Base-by-base conservation (phyloP, 2,797 vertebrate species). In the Helostoma temminkii region DNA sequence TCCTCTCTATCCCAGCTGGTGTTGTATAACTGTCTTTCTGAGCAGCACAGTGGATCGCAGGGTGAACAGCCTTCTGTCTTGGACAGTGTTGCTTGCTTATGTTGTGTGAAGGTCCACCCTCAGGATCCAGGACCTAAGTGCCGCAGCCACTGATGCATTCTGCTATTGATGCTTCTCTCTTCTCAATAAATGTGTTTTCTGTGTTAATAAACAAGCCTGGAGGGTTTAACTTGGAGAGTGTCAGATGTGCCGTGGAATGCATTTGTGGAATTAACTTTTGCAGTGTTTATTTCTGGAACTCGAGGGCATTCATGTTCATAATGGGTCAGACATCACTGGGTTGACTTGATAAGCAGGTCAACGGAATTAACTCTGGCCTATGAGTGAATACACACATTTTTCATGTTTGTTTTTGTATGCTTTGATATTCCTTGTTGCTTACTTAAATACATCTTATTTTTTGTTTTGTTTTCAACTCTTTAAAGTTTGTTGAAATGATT, bases 121-220 rank as follows among this genome's bases (percentile, higher is more conserved):
- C 85, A 86, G 88, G 88, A 84, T 84, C 66, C 60, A 70, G 83
- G 88, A 85, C 84, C 84, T 74, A 88, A 89, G 89, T 88, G 85
- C 88, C 74, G 69, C 85, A 89, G 83, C 74, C 76, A 82, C 61
- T 64, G 41, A 80, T 88, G 85, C 83, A 88, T 90, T 86, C 56
- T 90, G 62, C 71, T 32, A 10, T 78, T 73, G 76, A 85, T 76
- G 80, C 82, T 88, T 65, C 65, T 80, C 75, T 86, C 66, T 85
- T 83, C 88, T 89, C 66, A 92, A 93, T 92, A 92, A 93, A 93
- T 76, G 82, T 92, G 81, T 87, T 89, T 83, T 73, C 76, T 90
- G 85, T 92, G 85, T 83, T 83, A 82, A 88, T 68, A 74, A 75
- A 30, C 22, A 1, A 58, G 42, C 78, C 80, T 55, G 9, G 65